Conservation (phyloP, 2,113 vertebrate genomes). For the Petaurus breviceps region DNA sequence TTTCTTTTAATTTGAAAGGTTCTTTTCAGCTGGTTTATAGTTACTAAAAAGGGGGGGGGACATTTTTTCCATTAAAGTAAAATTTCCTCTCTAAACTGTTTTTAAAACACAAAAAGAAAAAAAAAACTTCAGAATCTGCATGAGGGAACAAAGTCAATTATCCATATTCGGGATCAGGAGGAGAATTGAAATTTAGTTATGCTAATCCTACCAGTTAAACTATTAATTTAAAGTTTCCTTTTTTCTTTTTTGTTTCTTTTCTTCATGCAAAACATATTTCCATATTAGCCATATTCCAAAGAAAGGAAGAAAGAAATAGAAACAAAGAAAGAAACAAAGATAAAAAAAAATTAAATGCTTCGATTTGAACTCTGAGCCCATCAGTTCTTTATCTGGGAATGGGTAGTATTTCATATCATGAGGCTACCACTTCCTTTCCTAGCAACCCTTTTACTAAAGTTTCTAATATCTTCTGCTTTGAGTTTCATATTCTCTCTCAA, state of each 20-base stretch:
- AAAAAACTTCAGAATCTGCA: background rate
- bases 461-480: background rate
- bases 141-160: background rate
- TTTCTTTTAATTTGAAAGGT: background rate
- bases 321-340: background rate
- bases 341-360: background rate
- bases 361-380: background rate
- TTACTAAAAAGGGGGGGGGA: conserved; percentile 16
- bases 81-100: background rate
- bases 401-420: background rate
- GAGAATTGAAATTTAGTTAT: conserved; percentile 22
- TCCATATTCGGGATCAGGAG: conserved; percentile 3
- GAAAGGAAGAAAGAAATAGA: background rate
- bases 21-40: conserved; percentile 20
- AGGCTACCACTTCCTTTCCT: background rate
- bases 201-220: background rate
- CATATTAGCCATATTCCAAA: background rate
- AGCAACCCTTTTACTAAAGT: background rate
- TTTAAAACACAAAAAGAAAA: background rate
- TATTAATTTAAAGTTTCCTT: background rate
- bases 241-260: background rate
- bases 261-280: background rate
- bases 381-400: background rate
- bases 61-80: background rate
- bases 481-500: background rate